Evolutionary conservation across 2,113 vertebrate species (phyloP), one percentile per base, ranked within the genome.

Genomic region (Cryptomyrus ogoouensis): DNA sequence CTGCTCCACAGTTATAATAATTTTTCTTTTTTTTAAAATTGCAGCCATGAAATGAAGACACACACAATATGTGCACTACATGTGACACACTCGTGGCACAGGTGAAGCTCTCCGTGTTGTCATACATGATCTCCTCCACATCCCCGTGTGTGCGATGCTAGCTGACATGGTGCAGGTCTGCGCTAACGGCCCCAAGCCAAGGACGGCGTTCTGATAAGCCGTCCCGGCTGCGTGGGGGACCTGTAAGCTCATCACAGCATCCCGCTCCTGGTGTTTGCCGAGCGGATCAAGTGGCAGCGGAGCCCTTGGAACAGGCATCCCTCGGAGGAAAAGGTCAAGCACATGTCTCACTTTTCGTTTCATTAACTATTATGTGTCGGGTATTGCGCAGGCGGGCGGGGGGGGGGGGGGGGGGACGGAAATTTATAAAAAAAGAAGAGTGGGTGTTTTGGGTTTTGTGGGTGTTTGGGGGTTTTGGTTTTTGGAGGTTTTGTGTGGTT

Each of bases 281-380:
- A 80, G 53, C 3, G 19, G 90, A 83, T 89, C 49, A 52, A 52
- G 88, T 90, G 53, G 88, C 70, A 10, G 12, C 27, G 62, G 74
- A 85, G 27, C 77, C 77, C 87, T 31, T 89, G 83, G 35, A 90
- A 87, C 87, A 88, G 89, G 91, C 19, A 21, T 44, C 21, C 21
- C 21, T 21, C 0, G 12, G 83, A 52, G 92, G 91, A 89, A 92
- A 89, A 91, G 90, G 74, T 90, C 87, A 87, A 89, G 21, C 24
- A 87, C 84, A 21, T 0, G 31, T 56, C 83, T 90, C 50, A 49
- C 17, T 84, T 88, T 90, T 91, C 91, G 53, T 83, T 83, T 42
- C 27, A 10, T 91, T 46, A 91, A 89, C 91, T 92, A 91, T 92
- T 91, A 90, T 83, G 77, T 91, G 90, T 92, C 91, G 87, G 17